Evolutionary conservation across 2,113 vertebrate genomes (phyloP).

Genomic region (Pungitius pungitius): DNA sequence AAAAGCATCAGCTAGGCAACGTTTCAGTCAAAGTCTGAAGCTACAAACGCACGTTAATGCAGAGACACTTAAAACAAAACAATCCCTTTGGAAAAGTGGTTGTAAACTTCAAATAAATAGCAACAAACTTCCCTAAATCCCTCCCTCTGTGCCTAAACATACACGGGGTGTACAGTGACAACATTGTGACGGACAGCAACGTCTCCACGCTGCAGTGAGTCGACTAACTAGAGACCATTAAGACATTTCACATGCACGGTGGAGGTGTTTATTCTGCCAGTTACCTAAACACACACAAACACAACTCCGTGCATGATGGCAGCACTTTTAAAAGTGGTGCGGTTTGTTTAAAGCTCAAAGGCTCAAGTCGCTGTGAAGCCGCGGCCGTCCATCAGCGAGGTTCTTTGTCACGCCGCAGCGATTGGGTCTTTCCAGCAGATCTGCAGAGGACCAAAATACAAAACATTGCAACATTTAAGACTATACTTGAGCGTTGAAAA

Average conservation of each 20-base stretch:
- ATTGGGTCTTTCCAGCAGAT: conserved; percentile 22
- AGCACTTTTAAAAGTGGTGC: conserved; percentile 12
- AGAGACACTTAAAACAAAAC: conserved; percentile 41
- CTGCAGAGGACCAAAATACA: conserved; percentile 7
- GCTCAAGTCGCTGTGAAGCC: conserved; percentile 1
- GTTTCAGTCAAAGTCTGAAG: conserved; percentile 27
- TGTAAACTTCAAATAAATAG: conserved; percentile 41
- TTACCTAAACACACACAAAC: conserved; percentile 26
- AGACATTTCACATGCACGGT: conserved; percentile 31
- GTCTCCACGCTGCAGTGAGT: conserved; percentile 38
- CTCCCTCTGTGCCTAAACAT: conserved; percentile 29
- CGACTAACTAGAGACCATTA: conserved; percentile 37
- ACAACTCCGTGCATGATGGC: conserved; percentile 13
- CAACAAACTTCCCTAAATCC: conserved; percentile 47
- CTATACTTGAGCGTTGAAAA: not conserved
- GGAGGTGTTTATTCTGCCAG: conserved; percentile 28
- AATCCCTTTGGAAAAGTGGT: conserved; percentile 52
- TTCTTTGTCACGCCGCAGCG: not conserved
- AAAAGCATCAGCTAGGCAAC: conserved; percentile 47
- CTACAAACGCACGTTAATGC: conserved; percentile 15
- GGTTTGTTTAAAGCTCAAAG: conserved; percentile 2
- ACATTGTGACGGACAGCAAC: conserved; percentile 14
- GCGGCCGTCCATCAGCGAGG: conserved; percentile 20
- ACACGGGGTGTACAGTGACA: conserved; percentile 32
- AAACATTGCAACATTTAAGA: not conserved